Evolutionary conservation across 2,113 vertebrate genomes (phyloP), one percentile per base, ranked within the genome.

Genomic region (Xyliphius kryptos): DNA sequence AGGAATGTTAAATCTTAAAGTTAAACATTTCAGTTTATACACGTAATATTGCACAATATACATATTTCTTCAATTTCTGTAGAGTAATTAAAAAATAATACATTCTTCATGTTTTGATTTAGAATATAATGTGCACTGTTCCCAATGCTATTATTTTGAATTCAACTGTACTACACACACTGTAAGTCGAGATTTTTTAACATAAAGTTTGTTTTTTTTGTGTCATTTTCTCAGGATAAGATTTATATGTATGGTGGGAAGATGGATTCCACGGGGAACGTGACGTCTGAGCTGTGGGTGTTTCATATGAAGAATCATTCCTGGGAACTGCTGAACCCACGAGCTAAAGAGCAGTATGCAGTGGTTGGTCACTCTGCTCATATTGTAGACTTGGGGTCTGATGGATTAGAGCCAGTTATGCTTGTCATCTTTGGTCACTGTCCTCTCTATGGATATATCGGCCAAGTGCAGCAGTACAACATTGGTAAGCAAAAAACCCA

Each of bases 241-340:
- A 91, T 99, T 75, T 98, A 92, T 76, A 97, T 98, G 94, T 99
- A 97, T 0, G 96, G 96, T 9, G 96, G 96, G 5, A 98, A 98
- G 81, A 89, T 97, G 0, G 96, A 99, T 20, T 88, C 88, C 0
- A 92, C 91, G 0, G 95, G 95, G 6, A 98, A 97, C 1, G 92
- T 99, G 61, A 95, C 90, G 55, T 95, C 84, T 67, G 91, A 99
- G 82, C 80, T 99, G 65, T 93, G 92, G 92, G 86, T 94, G 13
- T 92, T 99, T 74, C 87, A 94, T 78, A 88, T 89, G 55, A 81
- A 80, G 56, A 91, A 85, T 71, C 90, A 94, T 74, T 92, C 89
- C 1, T 99, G 96, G 96, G 72, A 84, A 0, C 77, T 79, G 14
- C 67, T 82, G 17, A 65, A 11, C 0, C 92, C 89, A 0, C 80